Percentiles rank a stretch among this genome's conserved stretches.
Evolutionary conservation across 2,888 invertebrate genomes (phyloP).

Genomic region (Platypus cylindrus): DNA sequence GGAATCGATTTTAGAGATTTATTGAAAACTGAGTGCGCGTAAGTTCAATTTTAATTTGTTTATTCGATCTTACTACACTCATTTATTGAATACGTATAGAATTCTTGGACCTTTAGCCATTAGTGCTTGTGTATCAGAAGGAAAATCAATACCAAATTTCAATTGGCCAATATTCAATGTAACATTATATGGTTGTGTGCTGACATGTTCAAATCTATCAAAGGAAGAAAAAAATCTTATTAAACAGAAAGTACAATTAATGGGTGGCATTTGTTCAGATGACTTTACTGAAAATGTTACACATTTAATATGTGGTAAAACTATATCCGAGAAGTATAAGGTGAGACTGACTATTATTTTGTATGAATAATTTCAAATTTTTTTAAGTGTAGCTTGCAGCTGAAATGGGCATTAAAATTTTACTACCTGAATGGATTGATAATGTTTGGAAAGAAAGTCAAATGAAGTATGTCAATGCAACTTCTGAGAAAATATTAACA

Average conservation of each 20-base stretch:
- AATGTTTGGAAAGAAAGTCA: constrained; percentile 67
- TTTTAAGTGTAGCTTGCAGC: constrained; percentile 51
- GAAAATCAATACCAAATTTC: constrained; percentile 60
- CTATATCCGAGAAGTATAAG: constrained; percentile 64
- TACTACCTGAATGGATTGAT: constrained; percentile 68
- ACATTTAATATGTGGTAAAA: constrained; percentile 68
- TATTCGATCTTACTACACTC: constrained; percentile 3
- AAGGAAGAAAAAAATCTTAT: constrained; percentile 41
- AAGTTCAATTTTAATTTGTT: constrained; percentile 34
- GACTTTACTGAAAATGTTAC: constrained; percentile 56
- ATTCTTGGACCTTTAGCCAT: constrained; percentile 75
- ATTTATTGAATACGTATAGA: constrained; percentile 37
- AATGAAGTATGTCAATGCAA: constrained; percentile 45
- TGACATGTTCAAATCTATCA: constrained; percentile 46
- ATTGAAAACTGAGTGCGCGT: constrained; percentile 53
- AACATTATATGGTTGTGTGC: constrained; percentile 61
- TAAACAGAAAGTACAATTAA: constrained; percentile 52
- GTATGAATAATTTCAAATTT: constrained; percentile 5
- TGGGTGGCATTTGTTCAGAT: constrained; percentile 62
- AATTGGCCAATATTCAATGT: constrained; percentile 66
- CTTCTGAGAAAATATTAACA: constrained; percentile 48
- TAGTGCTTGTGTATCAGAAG: constrained; percentile 56
- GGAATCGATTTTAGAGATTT: constrained; percentile 58
- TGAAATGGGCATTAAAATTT: constrained; percentile 53
- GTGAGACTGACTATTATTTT: constrained; percentile 35